Evolutionary conservation across 2,113 vertebrate species (phyloP), one percentile per base, ranked within the genome.

Genomic region (Paradisaea rubra): DNA sequence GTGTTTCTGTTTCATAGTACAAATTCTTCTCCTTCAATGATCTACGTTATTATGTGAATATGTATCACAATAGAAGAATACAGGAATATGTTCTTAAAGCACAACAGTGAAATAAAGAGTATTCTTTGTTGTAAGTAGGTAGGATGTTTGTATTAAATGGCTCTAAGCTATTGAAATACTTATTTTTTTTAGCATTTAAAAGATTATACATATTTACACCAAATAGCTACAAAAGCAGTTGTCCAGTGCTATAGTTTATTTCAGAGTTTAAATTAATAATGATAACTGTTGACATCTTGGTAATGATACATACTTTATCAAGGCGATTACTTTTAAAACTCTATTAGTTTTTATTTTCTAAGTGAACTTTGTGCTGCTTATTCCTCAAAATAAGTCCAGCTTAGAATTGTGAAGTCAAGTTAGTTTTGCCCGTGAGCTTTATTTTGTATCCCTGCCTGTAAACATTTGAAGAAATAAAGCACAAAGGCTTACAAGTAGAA

Each of bases 21-120:
- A 60, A 44, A 25, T 65, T 63, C 9, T 66, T 89, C 27, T 73
- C 20, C 54, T 57, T 47, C 39, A 63, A 1, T 64, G 35, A 76
- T 16, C 27, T 59, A 37, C 16, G 8, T n/a, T 59, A 59, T 37
- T 86, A 24, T 19, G 5, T 61, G 45, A 59, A 53, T 53, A 65
- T 23, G 1, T 52, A 21, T 45, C 15, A 31, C 0, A 0, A 30
- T 44, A 57, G 13, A 54, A 54, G 6, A 71, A 70, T 20, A 37
- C 2, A 41, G 21, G 33, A 82, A 30, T 7, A 27, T 49, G 7
- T 71, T 82, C 42, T 53, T 61, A 71, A 82, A 82, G 24, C 18
- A 60, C 19, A 78, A 5, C 7, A 85, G 9, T 33, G 42, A 74
- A 60, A 4, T 49, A 25, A 66, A 42, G 35, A 59, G 6, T 77